Conservation (phyloP, 2,888 invertebrate species). For the Lapara coniferarum region DNA sequence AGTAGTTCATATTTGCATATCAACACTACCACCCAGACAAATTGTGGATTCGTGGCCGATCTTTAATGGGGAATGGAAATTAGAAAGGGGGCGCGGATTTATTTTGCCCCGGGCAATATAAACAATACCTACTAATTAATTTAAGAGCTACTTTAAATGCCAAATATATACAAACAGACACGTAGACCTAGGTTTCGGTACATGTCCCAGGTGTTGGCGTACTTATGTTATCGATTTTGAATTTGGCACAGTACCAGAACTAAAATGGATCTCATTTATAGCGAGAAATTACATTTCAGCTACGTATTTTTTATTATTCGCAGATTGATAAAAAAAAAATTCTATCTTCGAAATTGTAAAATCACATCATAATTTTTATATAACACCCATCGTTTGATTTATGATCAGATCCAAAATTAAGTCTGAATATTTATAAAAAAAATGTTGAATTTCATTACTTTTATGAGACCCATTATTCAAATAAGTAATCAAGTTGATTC, state of each 20-base stretch:
- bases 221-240: conserved; percentile 1
- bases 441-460: not conserved
- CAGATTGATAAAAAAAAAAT: not conserved
- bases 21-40: too few species aligned
- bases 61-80: too few species aligned
- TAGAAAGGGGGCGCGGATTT: too few species aligned
- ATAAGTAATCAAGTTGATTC: conserved; percentile 16
- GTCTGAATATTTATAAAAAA: not conserved
- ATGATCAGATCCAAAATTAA: not conserved
- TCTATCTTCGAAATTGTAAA: too few species aligned
- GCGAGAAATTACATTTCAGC: not conserved
- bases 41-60: too few species aligned
- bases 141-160: not conserved
- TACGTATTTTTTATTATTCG: not conserved
- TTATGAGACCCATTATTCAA: conserved; percentile 12
- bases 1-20: too few species aligned
- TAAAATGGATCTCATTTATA: not conserved
- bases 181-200: not conserved
- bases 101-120: not conserved
- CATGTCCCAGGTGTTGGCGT: not conserved
- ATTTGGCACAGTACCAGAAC: conserved; percentile 10
- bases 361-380: too few species aligned
- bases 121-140: not conserved
- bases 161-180: not conserved
- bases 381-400: too few species aligned